A percentile compares a stretch with the other conserved stretches of the same genome.
These are phyloP conservation scores for Mycalesis mineus DNA, from an alignment of 2,888 invertebrate genomes.

Conservation along the genomic window DNA sequence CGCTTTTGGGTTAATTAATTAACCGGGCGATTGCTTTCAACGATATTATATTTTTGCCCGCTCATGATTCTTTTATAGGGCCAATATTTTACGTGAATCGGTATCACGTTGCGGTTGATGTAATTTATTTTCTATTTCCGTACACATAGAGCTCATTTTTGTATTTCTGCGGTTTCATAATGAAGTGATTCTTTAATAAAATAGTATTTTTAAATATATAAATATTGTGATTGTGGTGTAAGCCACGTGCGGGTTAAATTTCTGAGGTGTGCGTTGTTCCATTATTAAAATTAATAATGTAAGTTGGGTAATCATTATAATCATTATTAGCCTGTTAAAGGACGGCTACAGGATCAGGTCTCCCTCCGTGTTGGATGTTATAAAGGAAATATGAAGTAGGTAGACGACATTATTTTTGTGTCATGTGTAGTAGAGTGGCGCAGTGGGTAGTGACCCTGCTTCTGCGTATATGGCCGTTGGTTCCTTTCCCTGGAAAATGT, in stretches of 20 bases:
- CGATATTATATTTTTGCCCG: conserved; percentile 29
- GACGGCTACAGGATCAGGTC: no score
- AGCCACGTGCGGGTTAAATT: neutral
- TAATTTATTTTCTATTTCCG: neutral
- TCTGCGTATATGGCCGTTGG: no score
- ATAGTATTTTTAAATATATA: neutral
- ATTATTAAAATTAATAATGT: neutral
- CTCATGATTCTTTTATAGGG: conserved; percentile 26
- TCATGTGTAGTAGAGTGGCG: no score
- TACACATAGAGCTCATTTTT: neutral
- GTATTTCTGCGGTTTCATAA: neutral
- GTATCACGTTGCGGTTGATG: neutral
- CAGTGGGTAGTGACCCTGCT: no score
- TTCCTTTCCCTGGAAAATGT: no score
- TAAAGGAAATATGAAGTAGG: no score
- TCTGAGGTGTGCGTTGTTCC: neutral
- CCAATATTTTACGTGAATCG: conserved; percentile 19
- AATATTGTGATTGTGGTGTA: neutral
- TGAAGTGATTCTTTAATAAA: conserved; percentile 7
- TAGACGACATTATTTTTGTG: no score
- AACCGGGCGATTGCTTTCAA: conserved; percentile 31
- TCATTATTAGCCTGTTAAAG: no score
- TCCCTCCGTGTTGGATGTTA: no score
- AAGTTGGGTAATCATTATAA: neutral
- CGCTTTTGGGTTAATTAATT: conserved; percentile 34